These are phyloP conservation scores for Engraulis encrasicolus DNA, from an alignment of 2,113 vertebrate genomes.

Conservation along the genomic window DNA sequence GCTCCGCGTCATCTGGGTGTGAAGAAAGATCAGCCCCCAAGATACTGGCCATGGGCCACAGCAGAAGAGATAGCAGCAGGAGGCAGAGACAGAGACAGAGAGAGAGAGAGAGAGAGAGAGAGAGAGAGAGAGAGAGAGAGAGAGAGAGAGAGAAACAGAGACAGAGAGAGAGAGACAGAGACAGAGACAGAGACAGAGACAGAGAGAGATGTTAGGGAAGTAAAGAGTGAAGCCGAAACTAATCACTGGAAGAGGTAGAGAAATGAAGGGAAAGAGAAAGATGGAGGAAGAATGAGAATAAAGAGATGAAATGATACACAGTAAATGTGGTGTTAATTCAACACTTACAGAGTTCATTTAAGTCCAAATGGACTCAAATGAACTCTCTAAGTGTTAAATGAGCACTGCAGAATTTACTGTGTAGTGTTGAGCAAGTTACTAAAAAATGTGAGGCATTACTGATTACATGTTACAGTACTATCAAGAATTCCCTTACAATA, in stretches of 20 bases:
- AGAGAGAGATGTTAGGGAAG: not conserved
- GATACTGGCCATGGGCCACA: not conserved
- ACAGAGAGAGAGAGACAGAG: not conserved
- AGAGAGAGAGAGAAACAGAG: not conserved
- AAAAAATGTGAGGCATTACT: no score
- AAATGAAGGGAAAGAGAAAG: not conserved
- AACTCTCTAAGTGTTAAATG: no score
- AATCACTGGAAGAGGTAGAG: not conserved
- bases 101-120: not conserved
- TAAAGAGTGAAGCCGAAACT: no score
- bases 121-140: not conserved
- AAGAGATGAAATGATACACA: no score
- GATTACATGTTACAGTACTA: no score
- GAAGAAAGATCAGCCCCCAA: constrained; percentile 13
- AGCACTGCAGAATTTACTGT: no score
- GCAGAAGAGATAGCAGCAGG: constrained; percentile 19
- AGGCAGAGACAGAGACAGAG: not conserved
- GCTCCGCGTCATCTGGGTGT: constrained; percentile 14
- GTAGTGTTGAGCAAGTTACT: no score
- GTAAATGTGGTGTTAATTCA: no score
- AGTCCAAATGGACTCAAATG: no score
- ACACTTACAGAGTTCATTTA: no score
- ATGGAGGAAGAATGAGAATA: not conserved
- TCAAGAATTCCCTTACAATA: no score
- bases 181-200: not conserved